phyloP scores from a whole-genome alignment of 2,888 invertebrate species.

The Sepioteuthis lessoniana region DNA sequence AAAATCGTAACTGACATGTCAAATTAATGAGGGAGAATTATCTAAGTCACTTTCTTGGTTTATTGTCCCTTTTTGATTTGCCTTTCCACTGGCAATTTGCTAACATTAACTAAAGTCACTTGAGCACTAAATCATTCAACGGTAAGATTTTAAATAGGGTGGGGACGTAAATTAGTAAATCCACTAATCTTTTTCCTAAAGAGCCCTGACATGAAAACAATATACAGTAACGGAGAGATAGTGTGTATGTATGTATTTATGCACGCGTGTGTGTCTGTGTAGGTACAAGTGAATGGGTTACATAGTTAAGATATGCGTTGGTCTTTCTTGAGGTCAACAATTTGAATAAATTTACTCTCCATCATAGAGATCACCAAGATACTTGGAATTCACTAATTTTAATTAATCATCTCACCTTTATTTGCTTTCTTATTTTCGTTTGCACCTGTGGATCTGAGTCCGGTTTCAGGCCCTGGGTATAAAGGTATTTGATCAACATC shows the following conservation, averaged over 20 bases:
- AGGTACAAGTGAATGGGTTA: neutral
- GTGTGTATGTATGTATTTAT: neutral
- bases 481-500: conserved; percentile 23
- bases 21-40: neutral
- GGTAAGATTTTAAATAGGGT: neutral
- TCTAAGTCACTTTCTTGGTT: neutral
- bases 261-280: neutral
- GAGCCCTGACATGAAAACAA: neutral
- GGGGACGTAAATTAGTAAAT: neutral
- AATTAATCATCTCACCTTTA: conserved; percentile 33
- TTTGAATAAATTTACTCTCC: conserved; percentile 15
- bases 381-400: conserved; percentile 13
- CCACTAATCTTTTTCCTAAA: neutral
- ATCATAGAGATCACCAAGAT: conserved; percentile 33
- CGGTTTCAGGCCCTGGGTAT: conserved; percentile 9
- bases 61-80: neutral
- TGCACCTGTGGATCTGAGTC: conserved; percentile 33
- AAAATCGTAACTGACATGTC: neutral
- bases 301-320: conserved; percentile 6
- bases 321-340: neutral
- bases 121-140: neutral
- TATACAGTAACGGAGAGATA: neutral
- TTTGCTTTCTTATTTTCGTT: conserved; percentile 33
- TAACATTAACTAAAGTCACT: neutral
- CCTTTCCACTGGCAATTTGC: neutral